Evolutionary conservation across 2,113 vertebrate genomes (phyloP), one percentile per base, ranked within the genome.

Genomic region (Hydrolagus affinis): DNA sequence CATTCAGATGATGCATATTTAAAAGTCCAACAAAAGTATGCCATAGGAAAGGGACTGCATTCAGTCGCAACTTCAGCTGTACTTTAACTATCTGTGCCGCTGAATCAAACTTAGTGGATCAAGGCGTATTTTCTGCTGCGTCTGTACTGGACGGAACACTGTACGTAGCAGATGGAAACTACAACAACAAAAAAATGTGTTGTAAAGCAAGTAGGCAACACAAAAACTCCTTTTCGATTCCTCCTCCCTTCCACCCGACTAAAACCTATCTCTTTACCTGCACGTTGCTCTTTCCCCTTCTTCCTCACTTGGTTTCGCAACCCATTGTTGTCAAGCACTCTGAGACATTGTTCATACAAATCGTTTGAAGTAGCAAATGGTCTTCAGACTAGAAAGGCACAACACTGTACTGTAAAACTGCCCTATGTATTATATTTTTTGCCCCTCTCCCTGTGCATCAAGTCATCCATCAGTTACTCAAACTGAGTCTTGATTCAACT

Each of bases 1-100:
- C 78, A 68, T 83, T 83, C 66, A 83, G 32, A 66, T 83, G 78
- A 66, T 83, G 78, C 78, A 83, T 83, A 83, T 83, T n/a, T 83
- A 83, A 83, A 83, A 83, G 66, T 83, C 62, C 23, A 68, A 83
- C 66, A 64, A 83, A 28, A 83, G 14, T 66, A 83, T 64, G 25
- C 8, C 25, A 1, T 15, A 4, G 66, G 30, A 66, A 83, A 83
- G 66, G 60, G 64, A 28, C 25, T 83, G 62, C 32, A 23, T 60
- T 83, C 78, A 83, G 66, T 83, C 10, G 28, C 23, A 21, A 62
- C 17, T 25, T 83, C 66, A 66, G 78, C 62, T 25, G 12, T 17
- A 28, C 28, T 83, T 83, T 83, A 66, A 75, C 64, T 28, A 62
- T 30, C n/a, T 28, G 28, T 83, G 60, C 77, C 25, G 77, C 14